Percentiles rank a stretch among this genome's conserved stretches.
phyloP scores from a whole-genome alignment of 2,888 invertebrate genomes.

The Phania funesta region DNA sequence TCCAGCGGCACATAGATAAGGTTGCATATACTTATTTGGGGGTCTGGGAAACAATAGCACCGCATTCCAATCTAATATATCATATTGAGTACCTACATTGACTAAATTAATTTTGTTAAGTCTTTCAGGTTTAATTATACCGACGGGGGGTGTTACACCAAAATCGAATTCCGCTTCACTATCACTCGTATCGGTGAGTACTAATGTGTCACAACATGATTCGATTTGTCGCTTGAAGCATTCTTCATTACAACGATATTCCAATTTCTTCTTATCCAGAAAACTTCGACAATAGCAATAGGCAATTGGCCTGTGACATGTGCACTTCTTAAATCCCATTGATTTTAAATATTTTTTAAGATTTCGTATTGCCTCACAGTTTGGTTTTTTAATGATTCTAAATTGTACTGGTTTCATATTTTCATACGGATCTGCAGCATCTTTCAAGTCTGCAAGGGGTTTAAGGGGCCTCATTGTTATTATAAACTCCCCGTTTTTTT shows the following conservation, averaged over 20 bases:
- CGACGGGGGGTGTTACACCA: constrained; percentile 87
- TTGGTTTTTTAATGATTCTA: constrained; percentile 84
- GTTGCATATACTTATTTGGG: constrained; percentile 73
- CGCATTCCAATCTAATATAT: constrained; percentile 81
- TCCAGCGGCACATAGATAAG: constrained; percentile 73
- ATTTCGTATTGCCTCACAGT: constrained; percentile 81
- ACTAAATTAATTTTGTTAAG: constrained; percentile 81
- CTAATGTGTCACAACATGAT: constrained; percentile 71
- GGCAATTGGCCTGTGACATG: constrained; percentile 81
- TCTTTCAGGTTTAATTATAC: constrained; percentile 84
- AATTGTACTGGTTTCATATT: constrained; percentile 86
- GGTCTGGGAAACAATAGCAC: constrained; percentile 72
- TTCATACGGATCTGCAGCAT: constrained; percentile 85
- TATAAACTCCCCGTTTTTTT: constrained; percentile 84
- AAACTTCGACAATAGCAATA: constrained; percentile 76
- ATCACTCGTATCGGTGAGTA: constrained; percentile 77
- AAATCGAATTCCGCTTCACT: constrained; percentile 85
- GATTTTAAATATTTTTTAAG: constrained; percentile 82
- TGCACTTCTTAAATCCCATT: constrained; percentile 82
- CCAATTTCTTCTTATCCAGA: constrained; percentile 80
- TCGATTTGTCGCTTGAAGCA: constrained; percentile 71
- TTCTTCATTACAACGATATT: constrained; percentile 82
- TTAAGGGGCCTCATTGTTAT: constrained; percentile 86
- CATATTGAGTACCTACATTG: constrained; percentile 84
- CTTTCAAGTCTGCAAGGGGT: constrained; percentile 82